Evolutionary conservation across 2,888 invertebrate genomes (phyloP), one percentile per base, ranked within the genome.

Genomic region (Lymantria dispar): DNA sequence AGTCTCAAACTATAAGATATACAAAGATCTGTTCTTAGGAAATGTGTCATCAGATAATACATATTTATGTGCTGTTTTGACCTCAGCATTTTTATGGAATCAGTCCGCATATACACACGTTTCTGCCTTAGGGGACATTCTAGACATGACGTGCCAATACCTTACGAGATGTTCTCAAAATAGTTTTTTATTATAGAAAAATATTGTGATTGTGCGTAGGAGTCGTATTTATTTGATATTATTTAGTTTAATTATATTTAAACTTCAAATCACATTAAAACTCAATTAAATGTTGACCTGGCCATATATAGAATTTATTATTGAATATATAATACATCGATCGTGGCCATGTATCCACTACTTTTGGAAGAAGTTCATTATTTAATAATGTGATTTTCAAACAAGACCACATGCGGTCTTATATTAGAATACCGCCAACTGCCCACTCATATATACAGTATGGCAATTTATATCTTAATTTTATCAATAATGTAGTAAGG

Each of bases 141-240:
- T 22, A 22, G 22, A 22, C 22, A 22, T 22, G 22, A 22, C 22
- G 22, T 2, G 73, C 69, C 83, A 85, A 84, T 83, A 72, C 68
- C 71, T n/a, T 58, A 54, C 61, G 58, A 58, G 50, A 48, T 22
- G 22, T 22, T 22, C 5, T 22, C 22, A 2, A 22, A 22, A 3
- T 22, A 3, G 2, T 22, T 22, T 22, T 22, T 3, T 5, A 22
- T 22, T 22, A 22, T 5, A 22, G 5, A 3, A 22, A 22, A 22
- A 5, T 22, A 22, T 22, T 3, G 2, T 22, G 2, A 5, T 8
- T 8, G 33, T 33, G 8, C 33, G 33, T 33, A 10, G 33, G 9
- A 33, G 9, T 33, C 33, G 10, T 33, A 33, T 33, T 10, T 33
- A 7, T 33, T 33, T 33, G 8, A 33, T 7, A 33, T 33, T 33